Evolutionary conservation across 2,888 invertebrate species (phyloP), one percentile per base, ranked within the genome.

Genomic region (Pyrrhia umbra): DNA sequence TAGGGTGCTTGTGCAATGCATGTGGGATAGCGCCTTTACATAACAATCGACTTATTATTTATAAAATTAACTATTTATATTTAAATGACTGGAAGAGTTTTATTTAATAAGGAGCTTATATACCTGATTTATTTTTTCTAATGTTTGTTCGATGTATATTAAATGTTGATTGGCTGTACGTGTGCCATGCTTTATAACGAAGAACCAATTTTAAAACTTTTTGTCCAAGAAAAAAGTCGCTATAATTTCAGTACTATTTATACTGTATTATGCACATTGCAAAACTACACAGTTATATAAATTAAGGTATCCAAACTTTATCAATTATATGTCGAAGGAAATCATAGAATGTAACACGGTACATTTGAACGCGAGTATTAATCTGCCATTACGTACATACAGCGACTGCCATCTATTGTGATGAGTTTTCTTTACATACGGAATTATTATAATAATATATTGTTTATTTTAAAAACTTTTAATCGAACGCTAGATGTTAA

Each of bases 401-500:
- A 75, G 58, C 69, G 52, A 76, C 82, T 81, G 78, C 75, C 78
- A 68, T 80, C 66, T 78, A 60, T 68, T 78, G 78, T 80, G 63
- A 77, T 76, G 47, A 49, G 52, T 52, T 69, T 54, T 66, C 58
- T 49, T 61, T 51, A 75, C 40, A 64, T 61, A 74, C 61, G 57
- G 43, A 68, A 79, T 75, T 71, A 77, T 74, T 69, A 66, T 68
- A 50, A 60, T 58, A 67, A 74, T 70, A 75, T 77, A 80, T 80
- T 79, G 68, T 79, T 80, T 75, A 75, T 80, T 78, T 72, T 77
- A 51, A 72, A 63, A 78, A 69, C n/a, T 78, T 77, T 77, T 66
- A 79, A 82, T 82, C 71, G 70, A 82, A 67, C 77, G 83, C 85
- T 86, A 85, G 83, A 74, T 66, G 50, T 78, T 82, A 69, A 64